phyloP scores from a whole-genome alignment of 2,797 vertebrate genomes.

The Pantherophis alleghaniensis region DNA sequence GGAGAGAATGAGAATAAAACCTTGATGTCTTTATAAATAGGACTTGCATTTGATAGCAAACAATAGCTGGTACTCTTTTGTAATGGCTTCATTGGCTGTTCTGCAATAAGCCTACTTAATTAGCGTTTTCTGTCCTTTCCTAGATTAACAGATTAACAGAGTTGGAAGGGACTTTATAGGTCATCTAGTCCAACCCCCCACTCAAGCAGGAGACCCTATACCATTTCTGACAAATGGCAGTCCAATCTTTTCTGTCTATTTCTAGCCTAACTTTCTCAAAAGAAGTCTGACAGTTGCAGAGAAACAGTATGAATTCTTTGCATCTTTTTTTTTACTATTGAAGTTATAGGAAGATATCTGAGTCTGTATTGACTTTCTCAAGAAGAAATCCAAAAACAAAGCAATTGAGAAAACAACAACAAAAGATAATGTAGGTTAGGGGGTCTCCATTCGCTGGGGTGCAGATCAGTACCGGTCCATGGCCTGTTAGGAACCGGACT shows the following conservation, averaged over 20 bases:
- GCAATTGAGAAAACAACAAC: neutral
- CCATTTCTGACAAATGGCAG: too few relatives aligned
- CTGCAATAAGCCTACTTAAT: neutral
- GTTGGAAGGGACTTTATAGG: too few relatives aligned
- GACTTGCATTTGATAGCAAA: neutral
- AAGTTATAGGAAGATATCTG: neutral
- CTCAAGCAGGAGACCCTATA: neutral
- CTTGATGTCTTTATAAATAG: neutral
- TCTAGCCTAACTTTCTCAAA: neutral
- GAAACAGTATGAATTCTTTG: neutral
- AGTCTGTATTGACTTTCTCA: neutral
- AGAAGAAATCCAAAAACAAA: neutral
- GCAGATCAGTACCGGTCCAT: neutral
- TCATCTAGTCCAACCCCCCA: too few relatives aligned
- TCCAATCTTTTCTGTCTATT: neutral
- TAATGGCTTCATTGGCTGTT: neutral
- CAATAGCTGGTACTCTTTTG: neutral
- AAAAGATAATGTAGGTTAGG: neutral
- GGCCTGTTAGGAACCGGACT: neutral
- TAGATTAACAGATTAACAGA: neutral
- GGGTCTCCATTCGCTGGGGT: neutral
- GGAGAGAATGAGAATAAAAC: neutral
- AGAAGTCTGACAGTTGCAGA: neutral
- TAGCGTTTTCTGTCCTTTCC: neutral
- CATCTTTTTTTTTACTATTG: neutral